Base-by-base conservation (phyloP, 2,888 invertebrate genomes). In the Meloe dianella region DNA sequence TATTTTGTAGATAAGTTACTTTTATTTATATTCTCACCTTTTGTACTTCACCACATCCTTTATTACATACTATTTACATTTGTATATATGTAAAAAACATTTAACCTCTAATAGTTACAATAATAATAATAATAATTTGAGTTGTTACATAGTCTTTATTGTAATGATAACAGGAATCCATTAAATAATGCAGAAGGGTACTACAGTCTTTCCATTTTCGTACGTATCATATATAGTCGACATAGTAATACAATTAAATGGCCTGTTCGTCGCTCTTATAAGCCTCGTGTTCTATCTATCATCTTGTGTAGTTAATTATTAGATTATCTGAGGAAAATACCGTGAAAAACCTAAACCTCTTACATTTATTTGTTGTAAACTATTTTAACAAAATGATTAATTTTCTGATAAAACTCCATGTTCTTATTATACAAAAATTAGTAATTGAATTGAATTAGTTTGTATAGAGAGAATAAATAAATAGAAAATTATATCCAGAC, bases 271-370 rank as follows among this genome's bases (percentile, higher is more conserved):
- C 63, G 66, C 59, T 66, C 62, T 41, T 61, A 30, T 57, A 35
- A 7, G 14, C 61, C 61, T 65, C 66, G 66, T 66, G 66, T 63
- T 63, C 66, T 66, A 66, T 66, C 66, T 66, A 66, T 66, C 66
- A 66, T 66, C 66, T 66, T 63, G 51, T 63, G 62, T 63, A 57
- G 66, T 60, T 66, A 66, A 66, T 66, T 66, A 66, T 66, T 66
- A 60, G 66, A 63, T 66, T 66, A 66, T 59, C 60, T 63, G 60
- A 54, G 30, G 38, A 38, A 57, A 38, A 41, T 61, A 54, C n/a
- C 62, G 20, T 12, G 59, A 58, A 61, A 61, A 32, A 32, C 9
- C 8, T 32, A 10, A 32, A 32, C 32, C 8, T 32, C 3, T 9
- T 10, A 32, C 32, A 32, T 32, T 9, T 32, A 32, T 32, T 32